These are phyloP conservation scores for Cactoblastis cactorum DNA, from an alignment of 2,888 invertebrate species.

Conservation along the genomic window DNA sequence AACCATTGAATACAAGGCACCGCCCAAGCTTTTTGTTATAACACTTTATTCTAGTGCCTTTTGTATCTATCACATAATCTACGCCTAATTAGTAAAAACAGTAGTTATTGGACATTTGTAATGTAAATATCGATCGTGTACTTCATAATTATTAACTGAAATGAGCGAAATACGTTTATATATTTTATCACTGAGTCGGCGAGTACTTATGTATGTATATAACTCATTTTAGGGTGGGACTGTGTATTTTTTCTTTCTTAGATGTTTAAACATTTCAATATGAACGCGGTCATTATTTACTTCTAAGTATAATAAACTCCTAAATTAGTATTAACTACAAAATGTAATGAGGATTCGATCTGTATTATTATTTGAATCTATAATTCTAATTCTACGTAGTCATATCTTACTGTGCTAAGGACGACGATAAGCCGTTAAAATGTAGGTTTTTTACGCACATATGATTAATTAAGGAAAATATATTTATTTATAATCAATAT, in stretches of 20 bases:
- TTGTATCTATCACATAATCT: conserved; percentile 41
- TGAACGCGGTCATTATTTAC: no score
- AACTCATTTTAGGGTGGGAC: conserved; percentile 3
- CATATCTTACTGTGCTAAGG: no score
- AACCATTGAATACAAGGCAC: conserved; percentile 34
- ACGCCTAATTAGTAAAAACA: conserved; percentile 36
- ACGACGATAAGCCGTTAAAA: no score
- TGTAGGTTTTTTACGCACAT: no score
- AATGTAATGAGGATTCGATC: no score
- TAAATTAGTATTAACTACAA: no score
- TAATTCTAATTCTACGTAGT: no score
- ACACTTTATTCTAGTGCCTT: conserved; percentile 46
- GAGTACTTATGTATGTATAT: neutral
- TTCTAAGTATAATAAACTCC: no score
- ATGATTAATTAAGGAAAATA: neutral
- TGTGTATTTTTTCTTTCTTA: neutral
- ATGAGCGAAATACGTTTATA: conserved; percentile 27
- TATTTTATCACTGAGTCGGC: neutral
- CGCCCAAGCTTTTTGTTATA: conserved; percentile 42
- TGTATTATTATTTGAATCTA: no score
- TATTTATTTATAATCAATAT: neutral
- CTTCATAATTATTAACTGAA: conserved; percentile 21
- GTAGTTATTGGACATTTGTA: conserved; percentile 35
- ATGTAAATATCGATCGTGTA: conserved; percentile 51
- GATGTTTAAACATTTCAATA: neutral